These are phyloP conservation scores for Acanthopleura granulata DNA, from an alignment of 2,888 invertebrate genomes.

Conservation along the genomic window DNA sequence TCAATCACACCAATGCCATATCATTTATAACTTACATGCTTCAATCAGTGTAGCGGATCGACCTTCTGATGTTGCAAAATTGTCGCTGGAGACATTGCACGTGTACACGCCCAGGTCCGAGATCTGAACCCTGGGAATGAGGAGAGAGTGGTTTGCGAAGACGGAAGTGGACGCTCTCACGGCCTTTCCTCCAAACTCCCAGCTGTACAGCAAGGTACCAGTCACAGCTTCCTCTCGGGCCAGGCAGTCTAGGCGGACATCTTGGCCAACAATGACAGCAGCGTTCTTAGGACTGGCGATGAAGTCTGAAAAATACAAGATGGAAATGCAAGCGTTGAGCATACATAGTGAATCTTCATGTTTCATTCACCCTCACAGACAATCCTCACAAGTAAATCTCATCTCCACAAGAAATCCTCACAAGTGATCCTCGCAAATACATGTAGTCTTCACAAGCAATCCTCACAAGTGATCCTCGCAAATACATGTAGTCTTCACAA, in stretches of 20 bases:
- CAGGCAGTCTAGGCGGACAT: conserved; percentile 49
- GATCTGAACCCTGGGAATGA: conserved; percentile 40
- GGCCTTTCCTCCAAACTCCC: conserved; percentile 43
- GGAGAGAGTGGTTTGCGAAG: conserved; percentile 57
- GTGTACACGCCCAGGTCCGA: conserved; percentile 56
- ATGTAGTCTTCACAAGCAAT: too few species aligned
- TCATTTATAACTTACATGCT: conserved; percentile 52
- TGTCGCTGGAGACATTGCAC: conserved; percentile 42
- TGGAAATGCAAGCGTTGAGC: neutral
- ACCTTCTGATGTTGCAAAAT: conserved; percentile 25
- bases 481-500: too few species aligned
- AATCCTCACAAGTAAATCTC: too few species aligned
- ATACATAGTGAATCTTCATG: too few species aligned
- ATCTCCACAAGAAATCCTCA: too few species aligned
- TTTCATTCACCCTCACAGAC: too few species aligned
- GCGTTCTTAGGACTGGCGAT: conserved; percentile 39
- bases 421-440: too few species aligned
- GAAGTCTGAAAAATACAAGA: conserved; percentile 46
- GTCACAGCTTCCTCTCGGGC: conserved; percentile 33
- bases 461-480: too few species aligned
- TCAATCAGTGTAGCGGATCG: conserved; percentile 45
- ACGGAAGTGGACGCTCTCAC: conserved; percentile 37
- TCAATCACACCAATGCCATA: too few species aligned
- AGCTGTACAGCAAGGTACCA: conserved; percentile 33
- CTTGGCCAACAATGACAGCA: conserved; percentile 48